Conservation (phyloP, 2,888 invertebrate species). For the Pachliopta kotzebuea region DNA sequence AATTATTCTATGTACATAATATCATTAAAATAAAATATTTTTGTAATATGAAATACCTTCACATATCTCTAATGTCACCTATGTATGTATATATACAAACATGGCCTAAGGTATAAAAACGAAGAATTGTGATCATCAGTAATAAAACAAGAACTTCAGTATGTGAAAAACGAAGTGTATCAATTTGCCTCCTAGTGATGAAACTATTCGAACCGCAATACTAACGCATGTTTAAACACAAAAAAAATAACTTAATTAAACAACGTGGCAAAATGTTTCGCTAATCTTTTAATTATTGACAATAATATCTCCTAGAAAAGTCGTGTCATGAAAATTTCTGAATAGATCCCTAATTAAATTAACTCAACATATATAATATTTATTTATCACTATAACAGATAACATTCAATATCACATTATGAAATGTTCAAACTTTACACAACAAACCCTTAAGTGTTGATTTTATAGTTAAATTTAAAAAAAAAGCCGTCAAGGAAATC, state of each 20-base stretch:
- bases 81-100: conserved; percentile 42
- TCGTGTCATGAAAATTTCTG: conserved; percentile 68
- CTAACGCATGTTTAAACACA: conserved; percentile 36
- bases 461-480: conserved; percentile 47
- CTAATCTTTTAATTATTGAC: not conserved
- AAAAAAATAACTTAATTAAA: not conserved
- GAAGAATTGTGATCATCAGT: not conserved
- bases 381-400: conserved; percentile 73
- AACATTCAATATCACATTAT: conserved; percentile 79
- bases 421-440: conserved; percentile 65
- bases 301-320: not conserved
- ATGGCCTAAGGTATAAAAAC: conserved; percentile 30
- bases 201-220: conserved; percentile 14
- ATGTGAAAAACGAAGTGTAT: not conserved
- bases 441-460: conserved; percentile 66
- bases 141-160: not conserved
- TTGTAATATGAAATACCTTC: conserved; percentile 39
- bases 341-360: conserved; percentile 52
- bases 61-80: conserved; percentile 35
- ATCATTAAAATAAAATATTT: conserved; percentile 60
- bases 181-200: not conserved
- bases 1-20: conserved; percentile 68
- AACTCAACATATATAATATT: conserved; percentile 58
- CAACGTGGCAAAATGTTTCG: not conserved
- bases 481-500: conserved; percentile 38